A percentile compares a stretch with the other conserved stretches of the same genome.
Evolutionary conservation across 37 sponge, comb jelly and placozoan genomes (phyloP).

Genomic region (Bolinopsis microptera): DNA sequence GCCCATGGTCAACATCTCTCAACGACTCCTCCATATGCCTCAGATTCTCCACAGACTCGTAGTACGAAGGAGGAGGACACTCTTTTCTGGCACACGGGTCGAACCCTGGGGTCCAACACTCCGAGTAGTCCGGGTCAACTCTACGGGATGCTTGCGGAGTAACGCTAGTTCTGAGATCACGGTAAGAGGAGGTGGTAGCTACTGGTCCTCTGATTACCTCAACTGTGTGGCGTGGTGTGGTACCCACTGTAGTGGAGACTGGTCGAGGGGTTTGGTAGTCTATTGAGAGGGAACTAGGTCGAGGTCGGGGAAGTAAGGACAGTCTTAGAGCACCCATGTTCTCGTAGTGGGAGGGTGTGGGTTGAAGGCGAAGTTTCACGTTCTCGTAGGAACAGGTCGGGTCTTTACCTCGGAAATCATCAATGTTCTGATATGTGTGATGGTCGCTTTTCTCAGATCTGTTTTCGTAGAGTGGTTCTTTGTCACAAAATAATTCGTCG

Average conservation of each 20-base stretch:
- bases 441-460: background rate
- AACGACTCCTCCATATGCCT: background rate
- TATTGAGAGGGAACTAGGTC: background rate
- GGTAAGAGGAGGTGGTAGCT: background rate
- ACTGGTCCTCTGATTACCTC: background rate
- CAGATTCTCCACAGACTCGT: background rate
- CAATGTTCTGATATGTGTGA: background rate
- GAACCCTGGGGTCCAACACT: background rate
- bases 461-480: slow-evolving; percentile 4
- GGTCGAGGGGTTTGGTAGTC: background rate
- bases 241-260: background rate
- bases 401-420: background rate
- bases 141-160: background rate
- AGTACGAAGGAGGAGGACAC: slow-evolving; percentile 10
- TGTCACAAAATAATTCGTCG: background rate
- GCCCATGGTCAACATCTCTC: background rate
- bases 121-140: background rate
- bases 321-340: background rate
- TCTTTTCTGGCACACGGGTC: slow-evolving; percentile 32
- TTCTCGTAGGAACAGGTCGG: background rate
- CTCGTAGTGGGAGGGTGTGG: background rate
- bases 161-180: background rate
- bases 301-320: background rate
- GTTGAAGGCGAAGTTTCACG: background rate
- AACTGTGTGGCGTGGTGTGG: background rate